These are phyloP conservation scores for Bhutanitis thaidina DNA, from an alignment of 2,888 invertebrate genomes.

Conservation along the genomic window DNA sequence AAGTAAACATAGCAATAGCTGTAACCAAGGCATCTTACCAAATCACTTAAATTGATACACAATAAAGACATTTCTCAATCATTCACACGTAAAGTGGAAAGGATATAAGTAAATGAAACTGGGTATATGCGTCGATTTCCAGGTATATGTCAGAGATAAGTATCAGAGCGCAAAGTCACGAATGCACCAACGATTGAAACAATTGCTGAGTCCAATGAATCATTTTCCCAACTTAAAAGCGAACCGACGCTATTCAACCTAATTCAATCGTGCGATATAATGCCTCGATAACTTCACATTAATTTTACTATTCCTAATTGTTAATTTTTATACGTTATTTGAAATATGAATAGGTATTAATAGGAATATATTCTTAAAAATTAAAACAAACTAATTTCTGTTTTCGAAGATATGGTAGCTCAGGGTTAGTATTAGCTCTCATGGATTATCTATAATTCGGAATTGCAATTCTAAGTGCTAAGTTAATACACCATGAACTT, in stretches of 20 bases:
- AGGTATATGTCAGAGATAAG: constrained; percentile 28
- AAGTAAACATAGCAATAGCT: too few species aligned
- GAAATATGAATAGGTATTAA: too few species aligned
- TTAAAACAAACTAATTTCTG: too few species aligned
- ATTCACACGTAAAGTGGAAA: background rate
- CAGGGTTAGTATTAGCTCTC: too few species aligned
- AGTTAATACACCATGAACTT: too few species aligned
- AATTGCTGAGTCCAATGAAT: constrained; percentile 42
- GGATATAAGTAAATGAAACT: constrained; percentile 10
- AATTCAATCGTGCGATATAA: background rate
- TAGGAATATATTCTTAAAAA: too few species aligned
- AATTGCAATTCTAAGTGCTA: too few species aligned
- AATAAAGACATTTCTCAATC: too few species aligned
- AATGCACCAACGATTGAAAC: constrained; percentile 47
- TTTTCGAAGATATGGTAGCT: too few species aligned
- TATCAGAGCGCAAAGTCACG: constrained; percentile 72
- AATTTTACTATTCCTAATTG: background rate
- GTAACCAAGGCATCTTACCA: too few species aligned
- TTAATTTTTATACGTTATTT: background rate
- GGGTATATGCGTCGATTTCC: constrained; percentile 14
- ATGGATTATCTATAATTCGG: too few species aligned
- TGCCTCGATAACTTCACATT: background rate
- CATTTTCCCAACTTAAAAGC: constrained; percentile 32
- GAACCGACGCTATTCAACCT: constrained; percentile 23
- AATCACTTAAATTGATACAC: too few species aligned